Evolutionary conservation across 2,888 invertebrate species (phyloP), one percentile per base, ranked within the genome.

Genomic region (Alloscopus bannaensis): DNA sequence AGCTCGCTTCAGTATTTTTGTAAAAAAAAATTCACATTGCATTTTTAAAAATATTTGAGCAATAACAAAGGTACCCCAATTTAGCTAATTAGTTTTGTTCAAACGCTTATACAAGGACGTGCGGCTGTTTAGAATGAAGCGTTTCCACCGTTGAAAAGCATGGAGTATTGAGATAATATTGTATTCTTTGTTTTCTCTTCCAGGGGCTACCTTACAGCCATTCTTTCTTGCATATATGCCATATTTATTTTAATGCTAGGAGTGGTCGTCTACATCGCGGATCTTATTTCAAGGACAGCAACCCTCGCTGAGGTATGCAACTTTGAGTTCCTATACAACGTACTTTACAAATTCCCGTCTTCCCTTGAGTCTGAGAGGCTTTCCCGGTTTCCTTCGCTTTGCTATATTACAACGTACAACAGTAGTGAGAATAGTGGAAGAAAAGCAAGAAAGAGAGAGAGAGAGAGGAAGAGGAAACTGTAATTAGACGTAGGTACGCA

Each of bases 181-280:
- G n/a, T n/a, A n/a, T n/a, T n/a, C n/a, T n/a, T n/a, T n/a, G n/a
- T n/a, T n/a, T n/a, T n/a, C n/a, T 8, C 36, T 81, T 81, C n/a
- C 89, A 93, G 93, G 84, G 90, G 90, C 86, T 91, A 91, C 86
- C 87, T 92, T 82, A 91, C 92, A 2, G 89, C 91, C 62, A 91
- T 92, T 68, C 87, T 92, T 84, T 93, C 93, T 87, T 91, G 91
- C 80, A 91, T 93, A 86, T 94, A 94, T 86, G 93, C 92, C 50
- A 90, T 93, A 82, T 89, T 93, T 84, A 87, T 93, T 80, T 90
- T 93, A 3, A 92, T 93, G 26, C 87, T 93, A 28, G 93, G 93
- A 31, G 84, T 92, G 6, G 91, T 93, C 2, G 89, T 93, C 36
- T 92, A 92, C 86, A 87, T 92, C 31, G 90, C 91, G 60, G 92